Percentiles rank a stretch among this genome's conserved stretches.
These are phyloP conservation scores for Bovichtus diacanthus DNA, from an alignment of 2,797 vertebrate genomes.

Conservation along the genomic window DNA sequence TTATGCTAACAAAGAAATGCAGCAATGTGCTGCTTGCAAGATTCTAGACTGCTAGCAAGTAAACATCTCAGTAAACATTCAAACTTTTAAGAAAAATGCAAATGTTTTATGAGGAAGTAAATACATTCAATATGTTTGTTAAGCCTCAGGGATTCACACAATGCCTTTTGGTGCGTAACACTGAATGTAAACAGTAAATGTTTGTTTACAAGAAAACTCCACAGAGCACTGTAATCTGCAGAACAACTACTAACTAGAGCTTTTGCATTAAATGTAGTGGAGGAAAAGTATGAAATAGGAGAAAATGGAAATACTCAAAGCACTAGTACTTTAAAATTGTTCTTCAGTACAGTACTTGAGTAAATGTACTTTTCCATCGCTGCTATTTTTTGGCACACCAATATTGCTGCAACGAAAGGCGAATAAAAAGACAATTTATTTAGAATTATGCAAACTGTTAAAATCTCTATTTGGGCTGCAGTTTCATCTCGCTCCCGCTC, in stretches of 20 bases:
- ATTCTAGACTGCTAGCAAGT: neutral
- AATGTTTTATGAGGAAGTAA: neutral
- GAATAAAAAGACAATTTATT: constrained; percentile 32
- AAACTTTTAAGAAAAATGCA: neutral
- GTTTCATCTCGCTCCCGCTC: constrained; percentile 34
- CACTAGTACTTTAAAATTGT: neutral
- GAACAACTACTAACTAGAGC: neutral
- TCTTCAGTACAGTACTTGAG: neutral
- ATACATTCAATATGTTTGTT: constrained; percentile 5
- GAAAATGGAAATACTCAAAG: neutral
- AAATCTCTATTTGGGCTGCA: constrained; percentile 29
- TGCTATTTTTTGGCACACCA: constrained; percentile 21
- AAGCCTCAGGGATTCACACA: neutral
- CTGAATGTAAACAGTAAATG: neutral
- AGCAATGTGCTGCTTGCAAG: neutral
- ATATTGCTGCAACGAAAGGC: constrained; percentile 1
- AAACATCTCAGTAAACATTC: neutral
- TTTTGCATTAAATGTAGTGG: neutral
- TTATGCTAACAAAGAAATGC: neutral
- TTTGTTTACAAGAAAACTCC: neutral
- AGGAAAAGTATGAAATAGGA: neutral
- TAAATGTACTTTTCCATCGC: neutral
- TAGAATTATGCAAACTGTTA: constrained; percentile 33
- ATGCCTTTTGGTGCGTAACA: neutral
- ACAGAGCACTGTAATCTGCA: neutral